Percentiles rank a stretch among this genome's conserved stretches.
Evolutionary conservation across 2,113 vertebrate genomes (phyloP).

Genomic region (Mesocricetus auratus): DNA sequence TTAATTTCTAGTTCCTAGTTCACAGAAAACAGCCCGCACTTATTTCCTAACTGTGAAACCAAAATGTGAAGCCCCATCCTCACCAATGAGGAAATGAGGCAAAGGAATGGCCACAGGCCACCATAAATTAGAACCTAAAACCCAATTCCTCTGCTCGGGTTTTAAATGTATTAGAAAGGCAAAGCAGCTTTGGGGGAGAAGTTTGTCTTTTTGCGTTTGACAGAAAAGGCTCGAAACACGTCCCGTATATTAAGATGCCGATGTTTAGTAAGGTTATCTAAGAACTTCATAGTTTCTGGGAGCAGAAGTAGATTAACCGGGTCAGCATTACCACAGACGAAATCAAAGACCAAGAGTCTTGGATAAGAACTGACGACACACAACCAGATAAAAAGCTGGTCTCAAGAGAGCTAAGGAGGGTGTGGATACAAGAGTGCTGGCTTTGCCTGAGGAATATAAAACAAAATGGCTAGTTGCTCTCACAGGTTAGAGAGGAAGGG

Average conservation of each 20-base stretch:
- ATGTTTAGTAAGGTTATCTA: background rate
- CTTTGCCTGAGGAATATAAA: constrained; percentile 52
- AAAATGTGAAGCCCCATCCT: constrained; percentile 65
- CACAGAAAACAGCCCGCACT: constrained; percentile 42
- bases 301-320: background rate
- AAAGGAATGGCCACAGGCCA: constrained; percentile 27
- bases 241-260: background rate
- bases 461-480: constrained; percentile 25
- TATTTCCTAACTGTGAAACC: constrained; percentile 63
- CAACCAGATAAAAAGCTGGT: background rate
- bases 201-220: background rate
- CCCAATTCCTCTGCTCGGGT: background rate
- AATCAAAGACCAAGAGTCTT: constrained; percentile 42
- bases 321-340: background rate
- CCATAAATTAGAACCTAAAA: constrained; percentile 55
- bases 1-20: constrained; percentile 29
- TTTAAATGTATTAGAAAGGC: constrained; percentile 59
- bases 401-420: constrained; percentile 57
- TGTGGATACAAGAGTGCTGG: background rate
- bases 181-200: constrained; percentile 24
- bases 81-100: constrained; percentile 62
- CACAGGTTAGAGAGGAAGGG: background rate
- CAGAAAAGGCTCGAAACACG: background rate
- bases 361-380: constrained; percentile 44
- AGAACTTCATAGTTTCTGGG: background rate